Percentiles rank a stretch among this genome's conserved stretches.
Evolutionary conservation across 2,797 vertebrate genomes (phyloP).

Genomic region (Enteromius fasciolatus): DNA sequence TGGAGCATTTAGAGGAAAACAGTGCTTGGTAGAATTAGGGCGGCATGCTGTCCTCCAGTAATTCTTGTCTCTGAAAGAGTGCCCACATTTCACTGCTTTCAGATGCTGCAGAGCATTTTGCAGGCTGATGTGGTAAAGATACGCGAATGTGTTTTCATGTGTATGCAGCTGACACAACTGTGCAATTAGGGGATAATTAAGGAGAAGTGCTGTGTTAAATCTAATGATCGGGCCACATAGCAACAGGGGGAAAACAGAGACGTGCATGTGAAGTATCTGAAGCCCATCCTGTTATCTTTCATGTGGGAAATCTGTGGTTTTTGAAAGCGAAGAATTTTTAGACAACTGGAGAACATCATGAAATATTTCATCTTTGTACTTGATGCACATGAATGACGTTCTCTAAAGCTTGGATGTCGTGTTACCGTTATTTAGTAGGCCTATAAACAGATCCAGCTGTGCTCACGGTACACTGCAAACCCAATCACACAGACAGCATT

Average conservation of each 20-base stretch:
- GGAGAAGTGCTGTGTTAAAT: conserved; percentile 44
- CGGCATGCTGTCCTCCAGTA: conserved; percentile 37
- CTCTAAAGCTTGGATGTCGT: conserved; percentile 4
- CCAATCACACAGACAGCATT: conserved; percentile 31
- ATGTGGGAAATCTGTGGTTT: conserved; percentile 17
- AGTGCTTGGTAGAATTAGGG: conserved; percentile 38
- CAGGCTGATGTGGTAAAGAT: conserved; percentile 24
- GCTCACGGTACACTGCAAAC: conserved; percentile 33
- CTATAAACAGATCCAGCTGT: conserved; percentile 31
- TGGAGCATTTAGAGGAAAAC: conserved; percentile 34
- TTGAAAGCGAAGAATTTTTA: conserved; percentile 10
- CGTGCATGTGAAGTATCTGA: background rate
- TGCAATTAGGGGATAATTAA: conserved; percentile 44
- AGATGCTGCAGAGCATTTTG: conserved; percentile 44
- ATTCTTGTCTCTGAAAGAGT: conserved; percentile 34
- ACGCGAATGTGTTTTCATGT: background rate
- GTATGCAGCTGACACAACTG: conserved; percentile 39
- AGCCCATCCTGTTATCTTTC: background rate
- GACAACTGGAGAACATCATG: conserved; percentile 5
- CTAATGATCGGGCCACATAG: conserved; percentile 33
- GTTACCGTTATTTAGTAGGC: conserved; percentile 23
- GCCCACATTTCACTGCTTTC: conserved; percentile 52
- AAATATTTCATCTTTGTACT: conserved; percentile 1
- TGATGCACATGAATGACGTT: conserved; percentile 2
- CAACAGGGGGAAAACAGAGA: conserved; percentile 24